Evolutionary conservation across 2,888 invertebrate genomes (phyloP), one percentile per base, ranked within the genome.

Genomic region (Tetheella fluctuosa): DNA sequence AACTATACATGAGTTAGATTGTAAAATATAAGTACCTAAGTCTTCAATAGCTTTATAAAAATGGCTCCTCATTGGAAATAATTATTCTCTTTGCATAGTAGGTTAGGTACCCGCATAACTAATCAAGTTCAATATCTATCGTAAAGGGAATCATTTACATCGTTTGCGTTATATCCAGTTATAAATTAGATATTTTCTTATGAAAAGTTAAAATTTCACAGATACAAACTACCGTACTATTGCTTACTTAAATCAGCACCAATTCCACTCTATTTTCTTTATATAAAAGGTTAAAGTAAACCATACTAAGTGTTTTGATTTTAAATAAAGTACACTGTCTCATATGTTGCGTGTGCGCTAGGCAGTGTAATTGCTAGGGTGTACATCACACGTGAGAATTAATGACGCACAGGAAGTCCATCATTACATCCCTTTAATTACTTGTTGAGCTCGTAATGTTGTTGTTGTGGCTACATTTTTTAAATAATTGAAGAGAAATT

Each of bases 321-420:
- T n/a, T n/a, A n/a, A n/a, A n/a, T n/a, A n/a, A n/a, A 42, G 12
- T 10, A 39, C 15, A 25, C 20, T 17, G n/a, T 5, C 54, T 57
- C 61, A 65, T 67, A 57, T 64, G 69, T 72, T 70, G 71, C 67
- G 66, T 66, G 60, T 63, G 59, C 59, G 34, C 34, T 55, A 55
- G 55, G 15, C 72, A 74, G 68, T 68, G 73, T 83, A 78, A 81
- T 79, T 76, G 65, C 59, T 69, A 69, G 75, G 74, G 73, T 71
- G 71, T 66, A 72, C 71, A 74, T 66, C 70, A 64, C 59, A 57
- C 54, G 60, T 69, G 74, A 71, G 74, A 74, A 74, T 71, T 81
- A 80, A 79, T 79, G 73, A 70, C 70, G 75, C 76, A 48, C 10
- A 79, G 84, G 84, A 85, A 84, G 76, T 75, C 62, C 65, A 71